These are phyloP conservation scores for Tragelaphus eurycerus DNA, from an alignment of 2,797 vertebrate species.

Conservation along the genomic window DNA sequence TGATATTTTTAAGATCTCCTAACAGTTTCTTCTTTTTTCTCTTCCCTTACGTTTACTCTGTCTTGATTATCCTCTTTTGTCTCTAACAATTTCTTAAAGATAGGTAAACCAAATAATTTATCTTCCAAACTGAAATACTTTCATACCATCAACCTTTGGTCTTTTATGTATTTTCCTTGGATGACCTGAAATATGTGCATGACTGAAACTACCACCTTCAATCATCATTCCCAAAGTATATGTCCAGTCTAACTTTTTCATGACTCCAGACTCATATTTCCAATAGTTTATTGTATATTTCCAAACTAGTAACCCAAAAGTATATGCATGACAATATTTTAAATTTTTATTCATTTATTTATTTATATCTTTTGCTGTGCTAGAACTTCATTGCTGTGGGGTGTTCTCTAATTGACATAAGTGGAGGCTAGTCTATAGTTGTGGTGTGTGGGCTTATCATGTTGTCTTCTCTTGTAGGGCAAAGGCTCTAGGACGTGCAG, in stretches of 20 bases:
- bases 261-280: neutral
- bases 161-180: neutral
- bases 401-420: neutral
- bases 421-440: neutral
- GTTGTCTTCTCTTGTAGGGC: neutral
- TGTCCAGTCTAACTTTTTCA: neutral
- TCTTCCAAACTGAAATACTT: neutral
- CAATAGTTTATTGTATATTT: neutral
- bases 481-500: neutral
- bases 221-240: neutral
- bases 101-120: neutral
- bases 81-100: neutral
- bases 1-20: neutral
- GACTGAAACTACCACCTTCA: neutral
- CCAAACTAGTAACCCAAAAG: neutral
- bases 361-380: neutral
- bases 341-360: neutral
- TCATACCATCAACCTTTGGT: neutral
- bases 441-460: neutral
- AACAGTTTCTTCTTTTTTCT: neutral
- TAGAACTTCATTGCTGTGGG: neutral
- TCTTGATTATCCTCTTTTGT: constrained; percentile 18
- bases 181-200: neutral
- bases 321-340: neutral
- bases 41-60: neutral